Evolutionary conservation across 2,113 vertebrate species (phyloP).

Genomic region (Saguinus midas): DNA sequence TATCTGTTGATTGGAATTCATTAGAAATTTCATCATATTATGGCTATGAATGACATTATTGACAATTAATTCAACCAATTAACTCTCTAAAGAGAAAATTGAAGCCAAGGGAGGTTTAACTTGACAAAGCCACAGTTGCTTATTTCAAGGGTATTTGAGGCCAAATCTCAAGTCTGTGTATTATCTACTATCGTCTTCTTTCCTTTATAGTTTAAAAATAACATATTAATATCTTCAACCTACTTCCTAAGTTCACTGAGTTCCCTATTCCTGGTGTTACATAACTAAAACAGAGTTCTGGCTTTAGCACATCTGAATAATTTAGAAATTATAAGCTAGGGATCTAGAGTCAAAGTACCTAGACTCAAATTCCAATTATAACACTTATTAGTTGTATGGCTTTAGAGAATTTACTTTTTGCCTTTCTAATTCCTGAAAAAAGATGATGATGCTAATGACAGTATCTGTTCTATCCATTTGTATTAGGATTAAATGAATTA

Average conservation of each 20-base stretch:
- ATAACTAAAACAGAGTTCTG: not conserved
- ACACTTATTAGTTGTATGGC: not conserved
- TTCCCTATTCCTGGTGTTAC: not conserved
- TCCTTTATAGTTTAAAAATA: not conserved
- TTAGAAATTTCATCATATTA: not conserved
- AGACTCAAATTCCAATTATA: not conserved
- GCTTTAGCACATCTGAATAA: not conserved
- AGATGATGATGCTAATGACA: not conserved
- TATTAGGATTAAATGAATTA: not conserved
- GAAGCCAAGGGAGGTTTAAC: not conserved
- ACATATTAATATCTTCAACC: not conserved
- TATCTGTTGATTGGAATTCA: not conserved
- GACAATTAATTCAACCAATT: not conserved
- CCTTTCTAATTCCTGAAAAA: not conserved
- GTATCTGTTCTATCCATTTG: not conserved
- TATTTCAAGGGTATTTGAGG: not conserved
- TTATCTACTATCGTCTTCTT: not conserved
- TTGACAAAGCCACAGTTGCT: not conserved
- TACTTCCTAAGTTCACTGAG: not conserved
- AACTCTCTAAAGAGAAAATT: not conserved
- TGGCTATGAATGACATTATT: not conserved
- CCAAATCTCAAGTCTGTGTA: not conserved
- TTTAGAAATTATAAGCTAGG: not conserved
- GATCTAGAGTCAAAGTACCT: not conserved
- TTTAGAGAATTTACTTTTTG: not conserved